Conservation (phyloP, 2,888 invertebrate genomes). For the Aspidapion aeneum region DNA sequence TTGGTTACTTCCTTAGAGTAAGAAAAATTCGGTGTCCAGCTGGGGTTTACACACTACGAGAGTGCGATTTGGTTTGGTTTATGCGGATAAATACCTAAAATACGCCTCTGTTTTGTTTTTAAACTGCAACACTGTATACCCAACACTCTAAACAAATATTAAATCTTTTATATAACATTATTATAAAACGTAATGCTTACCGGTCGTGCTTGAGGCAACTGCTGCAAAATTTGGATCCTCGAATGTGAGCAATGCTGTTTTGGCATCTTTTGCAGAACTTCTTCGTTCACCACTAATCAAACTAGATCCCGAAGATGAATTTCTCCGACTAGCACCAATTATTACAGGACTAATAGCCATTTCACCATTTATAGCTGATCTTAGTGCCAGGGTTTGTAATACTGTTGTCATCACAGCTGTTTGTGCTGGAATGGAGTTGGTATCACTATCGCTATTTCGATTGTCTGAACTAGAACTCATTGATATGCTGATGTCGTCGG, state of each 20-base stretch:
- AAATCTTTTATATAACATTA: too few species aligned
- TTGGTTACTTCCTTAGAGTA: too few species aligned
- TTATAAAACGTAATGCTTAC: slow-evolving; percentile 19
- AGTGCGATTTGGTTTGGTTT: too few species aligned
- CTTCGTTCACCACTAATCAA: not conserved
- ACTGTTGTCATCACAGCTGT: slow-evolving; percentile 30
- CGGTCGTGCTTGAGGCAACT: slow-evolving; percentile 62
- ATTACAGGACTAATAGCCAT: too few species aligned
- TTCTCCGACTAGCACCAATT: too few species aligned
- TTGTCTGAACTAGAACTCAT: slow-evolving; percentile 51
- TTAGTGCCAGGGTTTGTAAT: slow-evolving; percentile 34
- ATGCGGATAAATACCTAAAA: too few species aligned
- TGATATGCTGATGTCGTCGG: slow-evolving; percentile 55
- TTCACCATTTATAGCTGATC: slow-evolving; percentile 14
- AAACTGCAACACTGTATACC: too few species aligned
- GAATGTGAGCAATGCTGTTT: slow-evolving; percentile 59
- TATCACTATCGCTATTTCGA: slow-evolving; percentile 8
- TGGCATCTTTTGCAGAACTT: slow-evolving; percentile 35
- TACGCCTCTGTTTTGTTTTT: too few species aligned
- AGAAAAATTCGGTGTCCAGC: too few species aligned
- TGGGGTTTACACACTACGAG: too few species aligned
- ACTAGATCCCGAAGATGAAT: slow-evolving; percentile 21
- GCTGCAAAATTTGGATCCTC: slow-evolving; percentile 74
- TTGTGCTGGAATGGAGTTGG: slow-evolving; percentile 20
- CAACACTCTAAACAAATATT: too few species aligned